Base-by-base conservation (phyloP, 2,113 vertebrate genomes). In the Eublepharis macularius region DNA sequence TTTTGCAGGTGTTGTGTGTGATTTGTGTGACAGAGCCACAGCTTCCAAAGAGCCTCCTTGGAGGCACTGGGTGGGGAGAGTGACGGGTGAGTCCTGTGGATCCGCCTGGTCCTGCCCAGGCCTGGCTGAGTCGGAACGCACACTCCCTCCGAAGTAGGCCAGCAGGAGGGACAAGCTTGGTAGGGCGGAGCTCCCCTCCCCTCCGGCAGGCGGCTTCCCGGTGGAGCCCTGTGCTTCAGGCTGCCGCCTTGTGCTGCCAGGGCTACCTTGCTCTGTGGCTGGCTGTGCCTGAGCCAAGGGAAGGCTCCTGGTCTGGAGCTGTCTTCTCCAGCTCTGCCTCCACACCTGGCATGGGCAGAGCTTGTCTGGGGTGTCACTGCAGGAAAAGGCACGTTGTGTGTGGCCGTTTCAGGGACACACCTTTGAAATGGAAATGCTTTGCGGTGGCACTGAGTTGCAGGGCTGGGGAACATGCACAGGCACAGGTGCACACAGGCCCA, bases 91-190 rank as follows among this genome's bases (percentile, higher is more conserved):
- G n/a, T 9, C 1, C 63, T 80, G 12, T 21, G 63, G 63, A 10
- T 63, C 26, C 34, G 78, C 63, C 32, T 1, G 47, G 11, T 45
- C 75, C 66, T 77, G 10, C 0, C 51, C 10, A 6, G 26, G 4
- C 12, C 36, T 32, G 75, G 77, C 83, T 26, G n/a, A 41, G 77
- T 32, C 0, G 6, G 8, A 76, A 51, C 70, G 51, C n/a, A 73
- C 85, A 41, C 43, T 66, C 41, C 81, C 3, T 1, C 0, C 76
- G 2, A 11, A n/a, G 65, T 32, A 39, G 82, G 29, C 39, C 21
- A 29, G 72, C 72, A n/a, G 82, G 87, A 84, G 29, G 51, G 84
- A 84, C 87, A 26, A n/a, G 82, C 65, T 81, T 60, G 49, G n/a
- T 43, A 4, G 47, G n/a, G 51, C 12, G 6, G 24, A 0, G 17